Conservation (phyloP, 1,140 invertebrate genomes). For the Acyrthosiphon pisum region DNA sequence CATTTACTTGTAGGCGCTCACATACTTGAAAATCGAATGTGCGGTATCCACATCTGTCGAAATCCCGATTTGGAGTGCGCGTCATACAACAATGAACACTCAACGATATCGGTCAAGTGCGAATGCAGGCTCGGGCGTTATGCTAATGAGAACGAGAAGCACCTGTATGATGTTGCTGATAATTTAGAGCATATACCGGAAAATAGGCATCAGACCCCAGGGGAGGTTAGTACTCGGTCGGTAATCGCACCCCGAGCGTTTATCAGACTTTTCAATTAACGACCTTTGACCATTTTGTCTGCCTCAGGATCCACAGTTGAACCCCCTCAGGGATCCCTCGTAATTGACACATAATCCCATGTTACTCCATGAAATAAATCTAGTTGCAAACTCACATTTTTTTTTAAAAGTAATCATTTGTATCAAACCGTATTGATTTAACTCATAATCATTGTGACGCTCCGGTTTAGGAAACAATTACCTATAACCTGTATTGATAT, state of each 20-base stretch:
- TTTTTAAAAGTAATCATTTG: neutral
- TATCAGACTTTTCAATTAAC: constrained; percentile 53
- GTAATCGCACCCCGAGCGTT: constrained; percentile 45
- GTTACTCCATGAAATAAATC: neutral
- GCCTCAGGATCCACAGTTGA: neutral
- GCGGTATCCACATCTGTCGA: constrained; percentile 44
- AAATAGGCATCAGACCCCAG: neutral
- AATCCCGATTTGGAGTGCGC: constrained; percentile 20
- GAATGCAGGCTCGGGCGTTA: constrained; percentile 9
- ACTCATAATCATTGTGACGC: neutral
- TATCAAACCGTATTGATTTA: neutral
- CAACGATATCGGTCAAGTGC: constrained; percentile 41
- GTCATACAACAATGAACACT: constrained; percentile 26
- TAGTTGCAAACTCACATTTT: neutral
- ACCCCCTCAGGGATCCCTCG: neutral
- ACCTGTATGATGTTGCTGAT: constrained; percentile 13
- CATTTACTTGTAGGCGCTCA: constrained; percentile 3
- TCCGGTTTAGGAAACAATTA: neutral
- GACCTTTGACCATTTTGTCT: constrained; percentile 28
- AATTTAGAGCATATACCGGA: neutral
- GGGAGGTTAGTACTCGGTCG: neutral
- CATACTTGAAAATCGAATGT: neutral
- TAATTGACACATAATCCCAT: constrained; percentile 5
- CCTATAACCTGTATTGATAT: neutral
- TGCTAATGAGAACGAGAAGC: constrained; percentile 39